Conservation (phyloP, 2,888 invertebrate species). For the Gymnocheta viridis region DNA sequence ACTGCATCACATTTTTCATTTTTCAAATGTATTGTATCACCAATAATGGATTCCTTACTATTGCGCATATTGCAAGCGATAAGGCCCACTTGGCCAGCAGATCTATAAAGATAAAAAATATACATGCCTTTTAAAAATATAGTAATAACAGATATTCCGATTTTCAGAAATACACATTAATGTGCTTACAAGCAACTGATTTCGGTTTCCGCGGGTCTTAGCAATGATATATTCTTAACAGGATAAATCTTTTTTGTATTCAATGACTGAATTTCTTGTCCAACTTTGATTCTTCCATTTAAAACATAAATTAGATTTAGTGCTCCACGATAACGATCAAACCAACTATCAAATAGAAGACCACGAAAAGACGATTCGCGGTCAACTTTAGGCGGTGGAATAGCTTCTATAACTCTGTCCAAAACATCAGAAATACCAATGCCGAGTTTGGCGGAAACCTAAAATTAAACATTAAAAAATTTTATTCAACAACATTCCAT, state of each 20-base stretch:
- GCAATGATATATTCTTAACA: conserved; percentile 89
- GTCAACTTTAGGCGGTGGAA: conserved; percentile 88
- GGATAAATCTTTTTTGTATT: conserved; percentile 89
- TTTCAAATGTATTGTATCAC: conserved; percentile 88
- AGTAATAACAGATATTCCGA: too few relatives aligned
- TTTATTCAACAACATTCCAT: too few relatives aligned
- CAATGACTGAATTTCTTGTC: conserved; percentile 89
- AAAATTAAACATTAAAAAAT: conserved; percentile 48
- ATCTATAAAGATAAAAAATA: conserved; percentile 79
- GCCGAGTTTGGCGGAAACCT: conserved; percentile 95
- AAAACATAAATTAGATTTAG: conserved; percentile 89
- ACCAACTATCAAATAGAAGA: conserved; percentile 96
- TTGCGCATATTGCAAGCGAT: conserved; percentile 91
- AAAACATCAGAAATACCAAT: conserved; percentile 90
- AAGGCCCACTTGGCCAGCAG: conserved; percentile 97
- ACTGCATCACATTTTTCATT: conserved; percentile 82
- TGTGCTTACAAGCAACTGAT: conserved; percentile 86
- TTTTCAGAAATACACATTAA: too few relatives aligned
- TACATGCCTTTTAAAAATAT: too few relatives aligned
- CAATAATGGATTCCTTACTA: conserved; percentile 88
- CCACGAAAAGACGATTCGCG: conserved; percentile 87
- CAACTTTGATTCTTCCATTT: conserved; percentile 88
- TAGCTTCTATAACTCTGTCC: conserved; percentile 88
- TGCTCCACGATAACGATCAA: conserved; percentile 92
- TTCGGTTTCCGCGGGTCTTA: conserved; percentile 89